These are phyloP conservation scores for Dolichallabes microphthalmus DNA, from an alignment of 2,113 vertebrate species.

Conservation along the genomic window DNA sequence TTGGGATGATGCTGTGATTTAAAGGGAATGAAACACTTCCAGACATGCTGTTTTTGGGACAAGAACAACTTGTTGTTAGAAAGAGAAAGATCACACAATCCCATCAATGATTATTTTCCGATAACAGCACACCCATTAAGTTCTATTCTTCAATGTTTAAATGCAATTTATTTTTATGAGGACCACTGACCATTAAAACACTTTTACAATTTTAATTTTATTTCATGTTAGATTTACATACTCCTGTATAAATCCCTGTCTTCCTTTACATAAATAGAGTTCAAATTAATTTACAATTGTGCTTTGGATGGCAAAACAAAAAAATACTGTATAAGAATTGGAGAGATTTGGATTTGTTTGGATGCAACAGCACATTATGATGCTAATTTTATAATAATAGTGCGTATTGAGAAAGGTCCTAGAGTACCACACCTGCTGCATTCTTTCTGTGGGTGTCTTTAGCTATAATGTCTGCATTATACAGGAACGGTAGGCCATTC, in stretches of 20 bases:
- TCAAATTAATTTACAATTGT: background rate
- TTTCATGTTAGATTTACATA: constrained; percentile 11
- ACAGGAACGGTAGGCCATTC: constrained; percentile 29
- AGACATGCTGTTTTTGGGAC: background rate
- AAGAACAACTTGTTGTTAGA: background rate
- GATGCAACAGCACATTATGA: constrained; percentile 28
- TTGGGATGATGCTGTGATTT: background rate
- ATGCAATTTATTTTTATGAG: background rate
- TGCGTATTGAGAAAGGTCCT: constrained; percentile 24
- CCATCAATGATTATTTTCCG: background rate
- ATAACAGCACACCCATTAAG: background rate
- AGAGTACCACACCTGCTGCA: constrained; percentile 50
- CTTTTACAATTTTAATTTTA: background rate
- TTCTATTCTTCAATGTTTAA: background rate
- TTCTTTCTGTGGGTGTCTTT: constrained; percentile 20
- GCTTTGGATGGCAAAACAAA: constrained; percentile 26
- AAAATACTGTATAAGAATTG: constrained; percentile 11
- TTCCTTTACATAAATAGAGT: background rate
- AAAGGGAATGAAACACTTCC: background rate
- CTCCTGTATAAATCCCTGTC: too few relatives aligned
- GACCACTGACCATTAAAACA: background rate
- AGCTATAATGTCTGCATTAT: constrained; percentile 30
- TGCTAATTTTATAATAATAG: constrained; percentile 41
- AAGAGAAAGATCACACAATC: background rate
- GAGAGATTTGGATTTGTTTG: constrained; percentile 28